These are phyloP conservation scores for Aphelinus atriplicis DNA, from an alignment of 1,140 invertebrate species.

Conservation along the genomic window DNA sequence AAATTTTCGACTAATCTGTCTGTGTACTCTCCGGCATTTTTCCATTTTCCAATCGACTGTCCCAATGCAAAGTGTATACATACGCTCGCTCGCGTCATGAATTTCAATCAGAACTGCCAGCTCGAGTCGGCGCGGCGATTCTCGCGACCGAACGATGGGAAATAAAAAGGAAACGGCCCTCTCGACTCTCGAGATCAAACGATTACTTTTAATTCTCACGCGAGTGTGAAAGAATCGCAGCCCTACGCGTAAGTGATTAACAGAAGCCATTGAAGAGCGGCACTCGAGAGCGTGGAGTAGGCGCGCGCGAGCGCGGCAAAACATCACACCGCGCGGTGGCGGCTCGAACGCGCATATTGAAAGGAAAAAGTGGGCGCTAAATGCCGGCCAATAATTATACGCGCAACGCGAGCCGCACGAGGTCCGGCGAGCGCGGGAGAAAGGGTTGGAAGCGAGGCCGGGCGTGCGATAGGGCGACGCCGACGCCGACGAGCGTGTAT, in stretches of 20 bases:
- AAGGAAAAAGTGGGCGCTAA: conserved; percentile 11
- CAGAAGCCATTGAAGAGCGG: not conserved
- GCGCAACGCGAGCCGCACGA: conserved; percentile 28
- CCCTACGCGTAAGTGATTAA: no score
- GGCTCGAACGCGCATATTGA: not conserved
- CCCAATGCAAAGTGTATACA: no score
- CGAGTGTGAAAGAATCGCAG: not conserved
- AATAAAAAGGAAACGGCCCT: no score
- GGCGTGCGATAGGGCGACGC: not conserved
- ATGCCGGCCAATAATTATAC: conserved; percentile 45
- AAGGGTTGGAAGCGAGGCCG: conserved; percentile 13
- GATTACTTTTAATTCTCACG: not conserved
- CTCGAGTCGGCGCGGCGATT: no score
- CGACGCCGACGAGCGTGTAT: conserved; percentile 28
- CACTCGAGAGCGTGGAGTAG: not conserved
- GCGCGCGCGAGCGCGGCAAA: not conserved
- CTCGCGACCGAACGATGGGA: no score
- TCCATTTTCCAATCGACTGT: no score
- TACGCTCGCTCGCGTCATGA: no score
- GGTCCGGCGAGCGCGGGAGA: conserved; percentile 15
- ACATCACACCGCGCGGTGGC: not conserved
- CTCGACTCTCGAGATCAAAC: not conserved
- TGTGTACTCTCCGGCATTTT: not conserved
- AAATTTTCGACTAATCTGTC: conserved; percentile 30
- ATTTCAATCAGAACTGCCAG: no score